These are phyloP conservation scores for Simalia tracyae DNA, from an alignment of 2,797 vertebrate species.

Conservation along the genomic window DNA sequence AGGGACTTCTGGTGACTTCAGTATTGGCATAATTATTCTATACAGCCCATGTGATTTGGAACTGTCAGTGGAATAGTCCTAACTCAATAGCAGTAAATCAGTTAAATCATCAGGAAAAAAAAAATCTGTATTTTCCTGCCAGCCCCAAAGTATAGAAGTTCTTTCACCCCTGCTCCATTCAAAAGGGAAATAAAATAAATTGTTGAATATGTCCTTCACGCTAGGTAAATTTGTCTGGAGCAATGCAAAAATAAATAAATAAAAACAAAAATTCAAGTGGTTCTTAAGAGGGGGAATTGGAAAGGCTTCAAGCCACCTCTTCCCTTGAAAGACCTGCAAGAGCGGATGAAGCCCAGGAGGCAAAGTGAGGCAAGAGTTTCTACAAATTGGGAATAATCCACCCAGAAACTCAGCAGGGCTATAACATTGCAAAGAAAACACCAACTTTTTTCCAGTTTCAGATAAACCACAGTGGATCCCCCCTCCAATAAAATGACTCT, in stretches of 20 bases:
- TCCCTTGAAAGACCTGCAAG: background rate
- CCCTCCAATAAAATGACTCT: background rate
- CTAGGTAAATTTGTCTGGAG: background rate
- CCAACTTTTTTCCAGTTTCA: background rate
- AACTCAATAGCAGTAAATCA: background rate
- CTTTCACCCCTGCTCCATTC: background rate
- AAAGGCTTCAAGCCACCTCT: background rate
- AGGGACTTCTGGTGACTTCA: background rate
- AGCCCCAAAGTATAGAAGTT: background rate
- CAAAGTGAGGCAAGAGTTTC: background rate
- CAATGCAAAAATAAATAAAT: background rate
- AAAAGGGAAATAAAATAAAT: background rate
- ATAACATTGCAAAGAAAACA: background rate
- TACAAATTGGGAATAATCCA: background rate
- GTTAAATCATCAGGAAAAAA: background rate
- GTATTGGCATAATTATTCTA: background rate
- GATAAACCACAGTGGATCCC: background rate
- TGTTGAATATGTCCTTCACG: background rate
- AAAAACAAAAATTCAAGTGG: background rate
- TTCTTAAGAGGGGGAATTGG: background rate
- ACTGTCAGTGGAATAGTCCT: background rate
- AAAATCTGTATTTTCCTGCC: background rate
- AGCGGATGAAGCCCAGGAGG: background rate
- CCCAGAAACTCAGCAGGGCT: background rate
- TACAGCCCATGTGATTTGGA: background rate